These are phyloP conservation scores for Cheilosia scutellata DNA, from an alignment of 2,888 invertebrate species.

Conservation along the genomic window DNA sequence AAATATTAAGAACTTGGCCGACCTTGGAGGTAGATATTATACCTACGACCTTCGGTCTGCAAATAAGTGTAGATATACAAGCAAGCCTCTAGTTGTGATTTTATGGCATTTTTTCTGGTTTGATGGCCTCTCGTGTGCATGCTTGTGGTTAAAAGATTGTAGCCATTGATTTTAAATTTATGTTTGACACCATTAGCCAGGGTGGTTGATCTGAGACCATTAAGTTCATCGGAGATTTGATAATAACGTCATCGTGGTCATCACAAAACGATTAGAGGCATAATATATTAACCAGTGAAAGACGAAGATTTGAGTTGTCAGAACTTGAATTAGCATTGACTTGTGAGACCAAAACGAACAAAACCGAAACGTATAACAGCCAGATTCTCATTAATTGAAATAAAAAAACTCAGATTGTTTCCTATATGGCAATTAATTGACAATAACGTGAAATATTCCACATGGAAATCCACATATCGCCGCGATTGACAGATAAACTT, in stretches of 20 bases:
- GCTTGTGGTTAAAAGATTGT: background rate
- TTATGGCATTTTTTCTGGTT: conserved; percentile 9
- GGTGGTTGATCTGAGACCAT: background rate
- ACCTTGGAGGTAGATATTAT: conserved; percentile 15
- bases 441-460: too few relatives aligned
- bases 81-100: conserved; percentile 6
- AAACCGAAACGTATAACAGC: too few relatives aligned
- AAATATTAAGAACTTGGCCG: background rate
- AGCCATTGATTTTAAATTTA: background rate
- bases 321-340: background rate
- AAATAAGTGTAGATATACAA: background rate
- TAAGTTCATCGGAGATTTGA: background rate
- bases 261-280: background rate
- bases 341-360: too few relatives aligned
- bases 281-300: background rate
- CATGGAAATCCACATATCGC: too few relatives aligned
- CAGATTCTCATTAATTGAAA: too few relatives aligned
- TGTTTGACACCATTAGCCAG: background rate
- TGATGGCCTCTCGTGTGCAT: background rate
- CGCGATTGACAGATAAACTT: too few relatives aligned
- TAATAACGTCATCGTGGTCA: background rate
- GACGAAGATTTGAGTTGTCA: background rate
- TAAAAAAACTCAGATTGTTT: too few relatives aligned
- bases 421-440: too few relatives aligned
- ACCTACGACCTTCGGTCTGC: conserved; percentile 13